Evolutionary conservation across 2,797 vertebrate species (phyloP).

Genomic region (Micrastur ruficollis): DNA sequence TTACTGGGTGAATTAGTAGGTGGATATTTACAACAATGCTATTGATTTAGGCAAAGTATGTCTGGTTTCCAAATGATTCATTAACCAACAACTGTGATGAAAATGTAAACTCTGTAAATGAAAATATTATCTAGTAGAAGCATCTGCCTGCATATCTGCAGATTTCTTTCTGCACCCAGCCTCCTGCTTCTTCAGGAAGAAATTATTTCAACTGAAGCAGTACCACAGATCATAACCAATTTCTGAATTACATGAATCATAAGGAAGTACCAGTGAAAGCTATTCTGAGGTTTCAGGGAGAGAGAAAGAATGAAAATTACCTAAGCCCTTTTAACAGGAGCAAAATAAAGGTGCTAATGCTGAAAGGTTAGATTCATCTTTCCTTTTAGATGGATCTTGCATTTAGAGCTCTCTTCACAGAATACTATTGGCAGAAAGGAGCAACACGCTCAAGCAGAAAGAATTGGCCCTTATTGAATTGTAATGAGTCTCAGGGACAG

Average conservation of each 20-base stretch:
- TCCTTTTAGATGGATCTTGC: not conserved
- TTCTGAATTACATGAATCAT: not conserved
- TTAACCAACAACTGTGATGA: not conserved
- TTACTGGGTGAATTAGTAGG: not conserved
- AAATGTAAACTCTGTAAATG: not conserved
- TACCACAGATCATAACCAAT: not conserved
- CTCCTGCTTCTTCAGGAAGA: not conserved
- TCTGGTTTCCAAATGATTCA: slow-evolving; percentile 10
- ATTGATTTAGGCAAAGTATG: not conserved
- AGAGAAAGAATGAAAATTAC: not conserved
- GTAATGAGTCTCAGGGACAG: not conserved
- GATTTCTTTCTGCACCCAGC: not conserved
- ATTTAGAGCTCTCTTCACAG: not conserved
- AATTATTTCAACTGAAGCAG: not conserved
- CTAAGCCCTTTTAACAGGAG: not conserved
- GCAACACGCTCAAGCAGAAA: not conserved
- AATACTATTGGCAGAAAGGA: not conserved
- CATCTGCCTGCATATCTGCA: not conserved
- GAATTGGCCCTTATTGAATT: not conserved
- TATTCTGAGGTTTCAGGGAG: not conserved
- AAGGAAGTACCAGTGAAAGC: not conserved
- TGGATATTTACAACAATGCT: not conserved
- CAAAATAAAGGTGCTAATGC: not conserved
- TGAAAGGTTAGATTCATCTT: not conserved
- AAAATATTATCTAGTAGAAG: not conserved